Percentiles rank a stretch among this genome's conserved stretches.
phyloP scores from a whole-genome alignment of 2,797 vertebrate species.

The Clamator glandarius region DNA sequence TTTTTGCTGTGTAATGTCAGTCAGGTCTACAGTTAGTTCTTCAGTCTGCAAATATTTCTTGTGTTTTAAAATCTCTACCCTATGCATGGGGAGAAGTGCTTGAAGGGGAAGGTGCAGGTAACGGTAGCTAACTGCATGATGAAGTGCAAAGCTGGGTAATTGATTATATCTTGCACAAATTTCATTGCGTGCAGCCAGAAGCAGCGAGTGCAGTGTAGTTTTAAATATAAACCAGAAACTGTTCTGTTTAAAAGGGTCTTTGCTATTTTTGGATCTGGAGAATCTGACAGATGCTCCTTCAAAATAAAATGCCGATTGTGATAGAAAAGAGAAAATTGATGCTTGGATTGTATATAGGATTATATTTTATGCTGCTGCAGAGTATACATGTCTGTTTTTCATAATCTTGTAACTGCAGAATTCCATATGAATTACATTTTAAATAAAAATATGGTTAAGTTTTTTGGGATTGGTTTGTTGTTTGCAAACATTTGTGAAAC shows the following conservation, averaged over 20 bases:
- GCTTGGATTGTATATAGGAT: constrained; percentile 51
- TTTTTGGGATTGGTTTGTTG: constrained; percentile 27
- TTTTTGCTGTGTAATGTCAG: constrained; percentile 83
- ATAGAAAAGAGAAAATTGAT: constrained; percentile 55
- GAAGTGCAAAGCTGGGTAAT: constrained; percentile 64
- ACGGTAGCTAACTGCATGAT: constrained; percentile 56
- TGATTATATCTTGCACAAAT: constrained; percentile 50
- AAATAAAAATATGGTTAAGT: constrained; percentile 7
- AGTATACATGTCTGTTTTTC: constrained; percentile 35
- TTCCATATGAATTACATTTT: constrained; percentile 24
- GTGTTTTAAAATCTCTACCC: constrained; percentile 16
- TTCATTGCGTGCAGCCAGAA: constrained; percentile 28
- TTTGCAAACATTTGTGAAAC: constrained; percentile 58
- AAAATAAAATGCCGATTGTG: constrained; percentile 43
- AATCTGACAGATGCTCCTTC: constrained; percentile 68
- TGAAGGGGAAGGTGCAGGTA: constrained; percentile 43
- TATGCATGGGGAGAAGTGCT: constrained; percentile 37
- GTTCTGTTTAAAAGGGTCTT: constrained; percentile 61
- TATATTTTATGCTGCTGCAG: constrained; percentile 60
- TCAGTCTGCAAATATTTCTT: constrained; percentile 19
- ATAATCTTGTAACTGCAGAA: constrained; percentile 30
- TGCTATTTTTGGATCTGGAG: constrained; percentile 73
- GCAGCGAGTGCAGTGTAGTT: constrained; percentile 51
- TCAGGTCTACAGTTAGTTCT: constrained; percentile 57
- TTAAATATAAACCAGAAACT: constrained; percentile 65